Percentiles rank a stretch among this genome's conserved stretches.
Conservation (phyloP, 2,888 invertebrate species). For the Netelia fuscicornis region DNA sequence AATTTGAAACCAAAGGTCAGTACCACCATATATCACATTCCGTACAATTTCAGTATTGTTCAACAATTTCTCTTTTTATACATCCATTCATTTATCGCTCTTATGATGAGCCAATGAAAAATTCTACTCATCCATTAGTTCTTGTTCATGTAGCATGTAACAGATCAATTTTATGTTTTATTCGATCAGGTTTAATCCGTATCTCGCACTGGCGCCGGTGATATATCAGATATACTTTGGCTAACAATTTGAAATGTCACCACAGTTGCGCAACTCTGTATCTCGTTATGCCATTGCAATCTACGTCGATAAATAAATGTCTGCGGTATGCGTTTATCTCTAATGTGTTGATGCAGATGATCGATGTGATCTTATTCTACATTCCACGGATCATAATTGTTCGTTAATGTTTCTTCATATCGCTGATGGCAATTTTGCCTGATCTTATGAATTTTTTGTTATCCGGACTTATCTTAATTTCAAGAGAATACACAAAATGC, state of each 20-base stretch:
- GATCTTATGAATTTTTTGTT: not conserved
- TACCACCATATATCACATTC: constrained; percentile 26
- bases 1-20: constrained; percentile 54
- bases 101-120: too few species aligned
- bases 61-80: too few species aligned
- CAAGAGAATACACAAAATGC: too few species aligned
- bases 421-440: not conserved
- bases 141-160: too few species aligned
- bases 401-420: not conserved
- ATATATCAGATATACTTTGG: not conserved
- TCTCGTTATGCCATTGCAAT: not conserved
- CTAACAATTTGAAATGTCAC: not conserved
- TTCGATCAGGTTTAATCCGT: not conserved
- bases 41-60: too few species aligned
- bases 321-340: not conserved
- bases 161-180: not conserved
- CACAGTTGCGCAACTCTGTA: constrained; percentile 1
- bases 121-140: too few species aligned
- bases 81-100: too few species aligned
- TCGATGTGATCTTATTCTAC: not conserved
- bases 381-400: not conserved
- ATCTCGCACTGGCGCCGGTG: not conserved
- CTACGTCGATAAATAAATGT: not conserved
- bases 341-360: not conserved
- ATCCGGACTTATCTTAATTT: too few species aligned